These are phyloP conservation scores for Chrysocyon brachyurus DNA, from an alignment of 2,797 vertebrate genomes.

Conservation along the genomic window DNA sequence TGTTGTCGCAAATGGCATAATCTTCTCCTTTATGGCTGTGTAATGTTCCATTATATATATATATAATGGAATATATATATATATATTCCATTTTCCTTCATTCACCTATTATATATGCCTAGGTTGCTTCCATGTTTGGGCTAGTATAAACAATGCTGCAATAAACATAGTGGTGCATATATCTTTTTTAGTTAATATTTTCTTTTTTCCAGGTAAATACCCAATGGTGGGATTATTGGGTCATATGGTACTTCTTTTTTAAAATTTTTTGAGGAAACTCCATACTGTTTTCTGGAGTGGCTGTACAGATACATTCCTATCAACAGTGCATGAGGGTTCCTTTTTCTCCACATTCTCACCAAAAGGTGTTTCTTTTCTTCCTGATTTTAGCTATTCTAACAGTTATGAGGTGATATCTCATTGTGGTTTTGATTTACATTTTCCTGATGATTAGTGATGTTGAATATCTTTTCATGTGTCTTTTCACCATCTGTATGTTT, in stretches of 20 bases:
- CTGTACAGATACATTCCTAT: neutral
- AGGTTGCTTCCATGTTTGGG: neutral
- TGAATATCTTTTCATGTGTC: neutral
- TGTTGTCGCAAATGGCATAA: neutral
- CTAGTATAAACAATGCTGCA: neutral
- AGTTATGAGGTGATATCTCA: neutral
- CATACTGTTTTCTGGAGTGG: neutral
- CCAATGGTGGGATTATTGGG: neutral
- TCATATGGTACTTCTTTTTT: too few species aligned
- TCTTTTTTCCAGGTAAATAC: neutral
- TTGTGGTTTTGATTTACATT: neutral
- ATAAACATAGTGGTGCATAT: neutral
- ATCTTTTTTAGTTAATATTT: neutral
- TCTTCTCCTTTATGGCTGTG: neutral
- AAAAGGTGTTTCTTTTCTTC: neutral
- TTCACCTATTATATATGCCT: neutral
- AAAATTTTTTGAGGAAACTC: neutral
- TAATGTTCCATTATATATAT: neutral
- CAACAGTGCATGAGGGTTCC: neutral
- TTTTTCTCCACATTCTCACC: neutral
- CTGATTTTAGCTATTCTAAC: neutral
- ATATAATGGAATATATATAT: neutral
- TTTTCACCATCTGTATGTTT: neutral
- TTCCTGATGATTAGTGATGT: neutral
- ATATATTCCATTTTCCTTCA: neutral